Evolutionary conservation across 1,140 invertebrate species (phyloP), one percentile per base, ranked within the genome.

Genomic region (Arion vulgaris): DNA sequence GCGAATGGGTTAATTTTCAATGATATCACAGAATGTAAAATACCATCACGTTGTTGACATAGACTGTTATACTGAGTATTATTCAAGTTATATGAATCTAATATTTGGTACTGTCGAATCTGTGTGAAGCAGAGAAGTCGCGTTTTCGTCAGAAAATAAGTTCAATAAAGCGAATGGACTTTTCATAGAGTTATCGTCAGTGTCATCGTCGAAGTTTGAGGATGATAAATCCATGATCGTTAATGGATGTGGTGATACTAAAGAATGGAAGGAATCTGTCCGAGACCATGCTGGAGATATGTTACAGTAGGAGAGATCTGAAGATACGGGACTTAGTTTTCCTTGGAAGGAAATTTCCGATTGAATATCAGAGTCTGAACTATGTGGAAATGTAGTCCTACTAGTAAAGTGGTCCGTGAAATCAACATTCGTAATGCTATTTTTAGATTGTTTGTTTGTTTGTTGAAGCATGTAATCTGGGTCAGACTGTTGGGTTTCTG

Each of bases 71-170:
- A 19, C 15, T n/a, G 15, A 2, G 53, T 57, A 19, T 4, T 4
- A 23, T 26, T 78, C 39, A 78, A n/a, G n/a, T n/a, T n/a, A n/a
- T n/a, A 68, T 68, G 19, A 66, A 78, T 66, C 62, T 78, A 34
- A 78, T n/a, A 34, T 53, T 36, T 9, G 71, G 38, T 9, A 72
- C 36, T 15, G 73, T 28, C 1, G 28, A 45, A 5, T 75, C 73
- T 1, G 5, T 53, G 28, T 51, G 39, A 49, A 49, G 73, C 45
- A 75, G 13, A 5, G 45, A 39, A 0, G 73, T 34, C 4, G 73
- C 73, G 45, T 75, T 75, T 17, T 75, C 73, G 39, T 75, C 73
- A 2, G 73, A 75, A 49, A 75, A 75, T 28, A 75, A 49, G 28
- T 57, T 62, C 9, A 78, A 39, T 11, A 68, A 36, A n/a, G 76